Base-by-base conservation (phyloP, 1,140 invertebrate species). In the Microplitis demolitor region DNA sequence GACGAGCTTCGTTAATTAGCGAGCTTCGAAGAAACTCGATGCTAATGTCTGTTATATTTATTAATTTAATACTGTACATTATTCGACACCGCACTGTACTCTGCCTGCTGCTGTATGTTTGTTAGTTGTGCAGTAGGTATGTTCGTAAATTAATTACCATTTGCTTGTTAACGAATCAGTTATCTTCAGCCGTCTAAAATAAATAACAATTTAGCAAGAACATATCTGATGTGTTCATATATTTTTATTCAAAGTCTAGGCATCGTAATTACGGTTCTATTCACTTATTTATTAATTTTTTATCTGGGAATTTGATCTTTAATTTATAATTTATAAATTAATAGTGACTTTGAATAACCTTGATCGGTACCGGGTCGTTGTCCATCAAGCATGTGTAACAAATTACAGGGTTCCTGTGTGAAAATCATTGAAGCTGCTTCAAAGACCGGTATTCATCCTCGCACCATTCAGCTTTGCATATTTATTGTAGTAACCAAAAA, bases 391-490 rank as follows among this genome's bases (percentile, higher is more conserved):
- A 62, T 62, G n/a, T 66, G 63, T 45, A 66, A 66, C n/a, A 66
- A 66, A 66, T 50, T 66, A 66, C 45, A 66, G 4, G 63, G 61
- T 66, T 50, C 9, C 16, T 66, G 63, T 51, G 63, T 66, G 63
- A 66, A 66, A 66, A 66, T 66, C 45, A 51, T 45, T 66, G 8
- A 16, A 37, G 33, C 9, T 62, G 14, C 53, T 62, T 45, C 63
- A 50, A 66, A 50, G 63, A 51, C 63, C 37, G n/a, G 37, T 66
- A 66, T 66, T 66, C 63, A 66, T 66, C 63, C n/a, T 9, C 14
- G n/a, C 13, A n/a, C 63, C 16, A 66, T 66, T 66, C 63, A 66
- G 34, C 37, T 66, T 66, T 66, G 63, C 63, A 66, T 66, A 66
- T 66, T 66, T 50, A 66, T 51, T 66, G 63, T 45, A 14, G 35